Percentiles rank a stretch among this genome's conserved stretches.
These are phyloP conservation scores for Dione juno DNA, from an alignment of 2,888 invertebrate species.

Conservation along the genomic window DNA sequence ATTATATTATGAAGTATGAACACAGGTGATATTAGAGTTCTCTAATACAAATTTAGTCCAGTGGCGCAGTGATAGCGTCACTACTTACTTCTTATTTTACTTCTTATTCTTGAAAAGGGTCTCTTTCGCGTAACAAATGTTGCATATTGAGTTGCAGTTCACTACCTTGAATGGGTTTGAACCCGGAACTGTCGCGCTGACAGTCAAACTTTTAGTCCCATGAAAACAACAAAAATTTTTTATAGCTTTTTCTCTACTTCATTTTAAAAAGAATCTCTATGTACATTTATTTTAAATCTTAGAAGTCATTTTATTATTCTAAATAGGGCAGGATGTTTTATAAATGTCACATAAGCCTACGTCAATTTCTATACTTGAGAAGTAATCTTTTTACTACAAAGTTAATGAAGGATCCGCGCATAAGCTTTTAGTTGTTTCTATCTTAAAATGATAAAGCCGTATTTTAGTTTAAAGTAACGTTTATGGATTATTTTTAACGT, in stretches of 20 bases:
- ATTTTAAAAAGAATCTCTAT: neutral
- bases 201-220: no score
- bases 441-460: neutral
- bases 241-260: no score
- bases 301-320: neutral
- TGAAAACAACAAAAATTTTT: no score
- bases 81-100: no score
- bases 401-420: neutral
- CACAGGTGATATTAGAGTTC: conserved; percentile 12
- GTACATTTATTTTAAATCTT: neutral
- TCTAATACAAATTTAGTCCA: no score
- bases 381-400: neutral
- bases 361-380: neutral
- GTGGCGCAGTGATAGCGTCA: no score
- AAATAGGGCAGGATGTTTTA: neutral
- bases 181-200: no score
- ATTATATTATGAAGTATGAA: neutral
- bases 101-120: no score
- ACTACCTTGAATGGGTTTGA: no score
- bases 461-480: neutral
- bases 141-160: no score
- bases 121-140: no score
- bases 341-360: neutral
- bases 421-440: conserved; percentile 1
- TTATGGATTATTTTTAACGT: neutral